phyloP scores from a whole-genome alignment of 2,797 vertebrate genomes.

The Myripristis jacobus region DNA sequence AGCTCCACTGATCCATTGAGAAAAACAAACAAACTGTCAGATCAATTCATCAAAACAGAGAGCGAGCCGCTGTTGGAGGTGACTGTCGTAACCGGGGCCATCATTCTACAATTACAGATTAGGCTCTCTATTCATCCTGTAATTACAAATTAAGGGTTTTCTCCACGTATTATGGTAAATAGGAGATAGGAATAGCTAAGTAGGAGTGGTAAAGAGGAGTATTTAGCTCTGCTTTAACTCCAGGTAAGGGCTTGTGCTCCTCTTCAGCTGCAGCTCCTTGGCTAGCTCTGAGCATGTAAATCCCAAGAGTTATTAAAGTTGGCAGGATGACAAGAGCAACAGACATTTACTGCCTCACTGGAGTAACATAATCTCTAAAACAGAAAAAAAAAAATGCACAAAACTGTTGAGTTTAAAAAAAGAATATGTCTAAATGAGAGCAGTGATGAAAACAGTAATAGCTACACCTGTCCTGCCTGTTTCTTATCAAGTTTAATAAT shows the following conservation, averaged over 20 bases:
- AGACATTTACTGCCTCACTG: slow-evolving; percentile 8
- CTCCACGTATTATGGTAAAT: too few species aligned
- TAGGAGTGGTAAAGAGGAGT: background rate
- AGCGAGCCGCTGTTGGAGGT: background rate
- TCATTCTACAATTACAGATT: background rate
- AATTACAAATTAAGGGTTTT: too few species aligned
- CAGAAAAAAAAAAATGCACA: background rate
- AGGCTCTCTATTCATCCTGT: too few species aligned
- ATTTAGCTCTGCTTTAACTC: background rate
- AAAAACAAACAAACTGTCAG: slow-evolving; percentile 13
- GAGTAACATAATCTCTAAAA: background rate
- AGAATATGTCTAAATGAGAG: background rate
- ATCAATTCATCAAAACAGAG: slow-evolving; percentile 6
- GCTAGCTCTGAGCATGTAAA: slow-evolving; percentile 2
- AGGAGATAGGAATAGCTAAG: background rate
- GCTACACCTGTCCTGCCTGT: background rate
- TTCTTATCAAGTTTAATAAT: slow-evolving; percentile 1
- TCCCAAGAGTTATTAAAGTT: background rate
- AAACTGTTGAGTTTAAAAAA: background rate
- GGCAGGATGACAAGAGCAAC: background rate
- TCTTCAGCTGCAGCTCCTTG: background rate
- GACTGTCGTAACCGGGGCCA: background rate
- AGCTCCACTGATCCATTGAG: background rate
- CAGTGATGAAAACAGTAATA: background rate
- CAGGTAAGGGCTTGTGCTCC: background rate